Conservation (phyloP, 2,113 vertebrate genomes). For the Tor tambroides region DNA sequence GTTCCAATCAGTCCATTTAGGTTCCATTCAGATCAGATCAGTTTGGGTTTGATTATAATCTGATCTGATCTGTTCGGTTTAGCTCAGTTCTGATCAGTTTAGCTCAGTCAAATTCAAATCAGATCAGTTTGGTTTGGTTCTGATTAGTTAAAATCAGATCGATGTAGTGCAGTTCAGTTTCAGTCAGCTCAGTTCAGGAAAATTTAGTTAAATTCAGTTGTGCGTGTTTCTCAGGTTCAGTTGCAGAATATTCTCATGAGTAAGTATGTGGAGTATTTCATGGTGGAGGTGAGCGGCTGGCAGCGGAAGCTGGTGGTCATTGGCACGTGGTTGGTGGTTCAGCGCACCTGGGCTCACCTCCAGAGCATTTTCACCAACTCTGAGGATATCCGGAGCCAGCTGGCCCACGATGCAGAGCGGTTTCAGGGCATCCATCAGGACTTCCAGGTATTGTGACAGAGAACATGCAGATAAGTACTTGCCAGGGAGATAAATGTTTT, state of each 20-base stretch:
- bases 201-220: neutral
- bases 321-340: conserved; percentile 80
- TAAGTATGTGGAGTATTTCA: conserved; percentile 84
- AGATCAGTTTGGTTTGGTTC: neutral
- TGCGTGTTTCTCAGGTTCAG: conserved; percentile 68
- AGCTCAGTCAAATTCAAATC: neutral
- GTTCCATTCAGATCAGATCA: neutral
- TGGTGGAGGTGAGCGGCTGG: conserved; percentile 80
- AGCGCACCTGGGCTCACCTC: conserved; percentile 83
- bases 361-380: conserved; percentile 84
- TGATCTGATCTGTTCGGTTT: neutral
- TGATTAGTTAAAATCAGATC: neutral
- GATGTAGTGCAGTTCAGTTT: neutral
- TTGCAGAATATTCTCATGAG: conserved; percentile 84
- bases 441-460: conserved; percentile 74
- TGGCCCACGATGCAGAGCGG: conserved; percentile 77
- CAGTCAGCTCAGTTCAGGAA: neutral
- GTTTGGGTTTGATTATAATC: neutral
- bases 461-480: neutral
- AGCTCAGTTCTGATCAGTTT: neutral
- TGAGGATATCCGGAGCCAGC: conserved; percentile 81
- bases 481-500: neutral
- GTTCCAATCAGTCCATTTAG: too few relatives aligned
- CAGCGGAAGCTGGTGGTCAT: conserved; percentile 82
- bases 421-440: conserved; percentile 80